Conservation (phyloP, 2,113 vertebrate genomes). For the Cyphomyrus plagiostoma region DNA sequence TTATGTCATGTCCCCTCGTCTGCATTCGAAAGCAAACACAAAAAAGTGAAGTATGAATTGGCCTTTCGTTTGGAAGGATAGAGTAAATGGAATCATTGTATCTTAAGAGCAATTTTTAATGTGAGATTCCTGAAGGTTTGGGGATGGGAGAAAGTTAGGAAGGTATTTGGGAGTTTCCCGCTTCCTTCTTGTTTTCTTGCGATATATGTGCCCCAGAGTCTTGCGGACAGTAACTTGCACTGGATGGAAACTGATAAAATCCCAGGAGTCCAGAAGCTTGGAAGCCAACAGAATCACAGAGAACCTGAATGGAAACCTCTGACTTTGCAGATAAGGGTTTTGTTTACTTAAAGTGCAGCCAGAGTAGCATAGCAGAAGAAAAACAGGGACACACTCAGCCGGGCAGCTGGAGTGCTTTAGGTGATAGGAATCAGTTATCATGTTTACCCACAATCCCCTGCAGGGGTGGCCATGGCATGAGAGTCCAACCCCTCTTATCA, state of each 20-base stretch:
- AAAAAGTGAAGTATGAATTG: background rate
- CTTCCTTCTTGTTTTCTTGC: background rate
- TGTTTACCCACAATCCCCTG: constrained; percentile 7
- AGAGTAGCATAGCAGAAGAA: background rate
- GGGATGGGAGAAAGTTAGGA: background rate
- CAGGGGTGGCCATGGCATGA: background rate
- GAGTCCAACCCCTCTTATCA: background rate
- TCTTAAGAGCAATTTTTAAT: background rate
- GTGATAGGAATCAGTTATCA: background rate
- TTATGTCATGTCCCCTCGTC: background rate
- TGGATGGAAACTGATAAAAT: background rate
- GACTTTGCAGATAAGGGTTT: background rate
- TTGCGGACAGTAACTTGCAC: background rate
- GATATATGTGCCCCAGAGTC: background rate
- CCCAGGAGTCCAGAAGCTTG: background rate
- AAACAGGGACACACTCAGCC: background rate
- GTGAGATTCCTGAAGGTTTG: background rate
- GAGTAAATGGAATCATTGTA: background rate
- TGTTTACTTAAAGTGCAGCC: background rate
- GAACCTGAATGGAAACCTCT: background rate
- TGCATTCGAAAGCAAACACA: background rate
- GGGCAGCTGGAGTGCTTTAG: background rate
- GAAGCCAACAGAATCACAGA: background rate
- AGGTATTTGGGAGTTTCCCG: background rate
- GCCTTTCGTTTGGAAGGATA: background rate